phyloP scores from a whole-genome alignment of 1,140 invertebrate species.

The Magallana angulata region DNA sequence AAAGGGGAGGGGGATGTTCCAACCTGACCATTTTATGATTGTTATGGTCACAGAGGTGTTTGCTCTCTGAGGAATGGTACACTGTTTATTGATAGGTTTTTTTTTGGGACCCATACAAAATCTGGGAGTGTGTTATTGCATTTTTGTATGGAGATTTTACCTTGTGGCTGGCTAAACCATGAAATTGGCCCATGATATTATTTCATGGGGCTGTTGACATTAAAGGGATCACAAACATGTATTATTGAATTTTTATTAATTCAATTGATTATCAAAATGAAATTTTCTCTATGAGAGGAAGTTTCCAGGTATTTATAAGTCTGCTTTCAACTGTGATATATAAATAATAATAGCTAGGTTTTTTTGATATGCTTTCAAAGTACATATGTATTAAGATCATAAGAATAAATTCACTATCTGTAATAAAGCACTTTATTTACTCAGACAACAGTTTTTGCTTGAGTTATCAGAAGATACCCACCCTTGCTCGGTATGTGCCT shows the following conservation, averaged over 20 bases:
- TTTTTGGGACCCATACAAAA: not conserved
- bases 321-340: too few relatives aligned
- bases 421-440: too few relatives aligned
- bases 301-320: too few relatives aligned
- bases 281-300: too few relatives aligned
- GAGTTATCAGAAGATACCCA: too few relatives aligned
- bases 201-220: not conserved
- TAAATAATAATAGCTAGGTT: too few relatives aligned
- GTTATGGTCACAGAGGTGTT: too few relatives aligned
- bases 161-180: not conserved
- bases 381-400: too few relatives aligned
- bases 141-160: not conserved
- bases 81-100: not conserved
- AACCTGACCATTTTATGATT: not conserved
- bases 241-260: not conserved
- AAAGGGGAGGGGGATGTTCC: not conserved
- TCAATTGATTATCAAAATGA: too few relatives aligned
- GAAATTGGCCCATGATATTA: not conserved
- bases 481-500: not conserved
- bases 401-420: too few relatives aligned
- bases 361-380: too few relatives aligned
- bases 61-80: not conserved
- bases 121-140: not conserved
- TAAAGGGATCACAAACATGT: not conserved
- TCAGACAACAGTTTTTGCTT: too few relatives aligned